These are phyloP conservation scores for Ridgeia piscesae DNA, from an alignment of 1,140 invertebrate genomes.

Conservation along the genomic window DNA sequence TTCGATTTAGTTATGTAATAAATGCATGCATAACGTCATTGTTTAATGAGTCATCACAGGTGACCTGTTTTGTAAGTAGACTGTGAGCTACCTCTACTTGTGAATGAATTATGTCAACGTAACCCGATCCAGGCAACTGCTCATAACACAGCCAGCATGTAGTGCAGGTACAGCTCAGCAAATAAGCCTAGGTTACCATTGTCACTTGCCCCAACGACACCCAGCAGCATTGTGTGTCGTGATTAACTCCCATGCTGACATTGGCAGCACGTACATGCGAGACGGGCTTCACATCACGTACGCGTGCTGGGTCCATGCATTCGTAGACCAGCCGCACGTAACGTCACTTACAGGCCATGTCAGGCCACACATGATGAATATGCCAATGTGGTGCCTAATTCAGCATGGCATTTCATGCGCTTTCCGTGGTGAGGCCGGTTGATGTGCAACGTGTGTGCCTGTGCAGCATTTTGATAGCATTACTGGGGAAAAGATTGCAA, in stretches of 20 bases:
- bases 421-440: background rate
- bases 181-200: background rate
- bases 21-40: background rate
- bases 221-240: background rate
- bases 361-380: background rate
- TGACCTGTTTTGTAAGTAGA: background rate
- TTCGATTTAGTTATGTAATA: background rate
- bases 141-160: background rate
- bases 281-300: background rate
- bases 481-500: background rate
- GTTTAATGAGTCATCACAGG: background rate
- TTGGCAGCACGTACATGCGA: background rate
- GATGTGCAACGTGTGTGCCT: background rate
- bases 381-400: background rate
- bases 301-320: background rate
- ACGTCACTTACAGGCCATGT: background rate
- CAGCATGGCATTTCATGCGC: background rate
- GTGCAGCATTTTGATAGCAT: background rate
- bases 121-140: background rate
- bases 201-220: background rate
- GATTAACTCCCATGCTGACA: background rate
- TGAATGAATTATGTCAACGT: background rate
- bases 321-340: background rate
- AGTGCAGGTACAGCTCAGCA: background rate
- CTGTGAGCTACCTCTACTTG: background rate